These are phyloP conservation scores for Labeo calbasu DNA, from an alignment of 2,797 vertebrate species.

Conservation along the genomic window DNA sequence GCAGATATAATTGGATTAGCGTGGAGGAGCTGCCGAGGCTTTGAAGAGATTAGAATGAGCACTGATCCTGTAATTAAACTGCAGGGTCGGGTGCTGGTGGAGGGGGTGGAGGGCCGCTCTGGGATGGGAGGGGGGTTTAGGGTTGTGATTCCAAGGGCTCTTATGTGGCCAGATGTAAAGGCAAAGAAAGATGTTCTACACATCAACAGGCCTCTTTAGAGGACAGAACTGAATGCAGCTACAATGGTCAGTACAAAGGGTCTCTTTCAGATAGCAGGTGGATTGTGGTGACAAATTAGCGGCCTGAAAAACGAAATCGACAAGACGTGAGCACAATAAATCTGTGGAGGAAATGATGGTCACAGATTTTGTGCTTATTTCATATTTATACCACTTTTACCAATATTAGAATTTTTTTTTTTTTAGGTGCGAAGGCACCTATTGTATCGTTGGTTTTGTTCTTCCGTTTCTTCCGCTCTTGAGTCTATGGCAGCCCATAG, in stretches of 20 bases:
- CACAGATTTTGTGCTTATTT: neutral
- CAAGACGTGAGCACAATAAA: constrained; percentile 30
- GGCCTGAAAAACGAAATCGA: constrained; percentile 39
- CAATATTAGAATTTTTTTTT: neutral
- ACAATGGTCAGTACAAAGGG: constrained; percentile 60
- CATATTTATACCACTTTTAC: neutral
- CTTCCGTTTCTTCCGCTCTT: too few relatives aligned
- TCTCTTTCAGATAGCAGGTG: constrained; percentile 54
- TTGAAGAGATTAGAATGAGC: constrained; percentile 97
- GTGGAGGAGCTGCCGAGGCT: constrained; percentile 85
- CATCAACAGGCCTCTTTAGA: constrained; percentile 64
- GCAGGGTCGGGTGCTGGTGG: constrained; percentile 70
- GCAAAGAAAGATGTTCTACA: constrained; percentile 70
- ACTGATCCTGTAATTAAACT: constrained; percentile 98
- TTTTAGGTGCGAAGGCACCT: too few relatives aligned
- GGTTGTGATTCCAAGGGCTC: constrained; percentile 68
- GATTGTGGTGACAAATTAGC: constrained; percentile 58
- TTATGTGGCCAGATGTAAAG: constrained; percentile 69
- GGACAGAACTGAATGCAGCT: constrained; percentile 49
- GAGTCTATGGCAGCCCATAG: too few relatives aligned
- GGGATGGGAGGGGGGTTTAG: constrained; percentile 60
- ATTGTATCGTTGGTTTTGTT: too few relatives aligned
- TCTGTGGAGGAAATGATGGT: constrained; percentile 19
- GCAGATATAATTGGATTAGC: constrained; percentile 99
- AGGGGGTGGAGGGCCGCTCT: constrained; percentile 50